Evolutionary conservation across 2,797 vertebrate genomes (phyloP).

Genomic region (Monodelphis domestica): DNA sequence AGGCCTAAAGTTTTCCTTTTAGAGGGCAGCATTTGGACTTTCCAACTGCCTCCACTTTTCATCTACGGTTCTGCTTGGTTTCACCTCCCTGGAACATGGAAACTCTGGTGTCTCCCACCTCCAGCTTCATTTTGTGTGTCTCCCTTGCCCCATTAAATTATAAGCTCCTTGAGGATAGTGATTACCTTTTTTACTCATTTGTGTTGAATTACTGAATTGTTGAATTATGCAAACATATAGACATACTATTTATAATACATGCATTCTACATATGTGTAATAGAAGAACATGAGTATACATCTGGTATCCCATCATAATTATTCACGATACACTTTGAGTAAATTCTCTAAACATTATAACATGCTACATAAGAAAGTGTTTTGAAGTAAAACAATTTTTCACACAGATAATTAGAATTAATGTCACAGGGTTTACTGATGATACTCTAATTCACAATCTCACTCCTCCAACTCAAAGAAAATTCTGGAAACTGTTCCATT

Average conservation of each 20-base stretch:
- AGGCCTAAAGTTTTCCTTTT: neutral
- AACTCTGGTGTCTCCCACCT: neutral
- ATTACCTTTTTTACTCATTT: neutral
- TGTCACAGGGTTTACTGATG: constrained; percentile 36
- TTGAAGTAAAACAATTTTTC: constrained; percentile 31
- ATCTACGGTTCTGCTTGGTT: neutral
- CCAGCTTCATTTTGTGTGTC: neutral
- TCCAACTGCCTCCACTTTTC: neutral
- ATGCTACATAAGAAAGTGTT: constrained; percentile 34
- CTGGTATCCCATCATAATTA: constrained; percentile 7
- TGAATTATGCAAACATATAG: neutral
- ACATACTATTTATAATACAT: too few species aligned
- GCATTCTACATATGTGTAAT: neutral
- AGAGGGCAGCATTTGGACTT: neutral
- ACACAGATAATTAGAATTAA: constrained; percentile 48
- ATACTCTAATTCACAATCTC: constrained; percentile 6
- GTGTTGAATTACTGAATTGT: too few species aligned
- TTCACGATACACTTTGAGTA: constrained; percentile 41
- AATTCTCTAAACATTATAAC: constrained; percentile 43
- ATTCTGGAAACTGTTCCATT: constrained; percentile 52
- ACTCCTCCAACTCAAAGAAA: constrained; percentile 3
- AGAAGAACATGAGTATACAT: neutral
- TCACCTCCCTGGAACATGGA: neutral
- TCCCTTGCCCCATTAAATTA: neutral
- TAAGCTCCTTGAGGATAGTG: neutral